Percentiles rank a stretch among this genome's conserved stretches.
phyloP scores from a whole-genome alignment of 1,140 invertebrate genomes.

The Mycetomoellerius zeteki region DNA sequence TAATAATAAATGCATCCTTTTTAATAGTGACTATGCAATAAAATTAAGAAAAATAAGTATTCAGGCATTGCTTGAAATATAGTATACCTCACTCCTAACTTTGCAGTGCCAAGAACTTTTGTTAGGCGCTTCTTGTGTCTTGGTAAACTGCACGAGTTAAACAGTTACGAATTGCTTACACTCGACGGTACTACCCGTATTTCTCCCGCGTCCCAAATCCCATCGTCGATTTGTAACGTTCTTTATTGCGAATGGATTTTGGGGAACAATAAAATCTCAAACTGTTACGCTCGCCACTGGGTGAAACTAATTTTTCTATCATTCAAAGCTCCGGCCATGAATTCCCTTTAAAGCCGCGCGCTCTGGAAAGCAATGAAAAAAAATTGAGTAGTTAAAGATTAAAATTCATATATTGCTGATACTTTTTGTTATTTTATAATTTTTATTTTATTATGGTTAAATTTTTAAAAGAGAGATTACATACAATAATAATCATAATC shows the following conservation, averaged over 20 bases:
- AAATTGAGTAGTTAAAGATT: slow-evolving; percentile 38
- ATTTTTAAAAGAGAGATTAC: background rate
- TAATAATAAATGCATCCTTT: slow-evolving; percentile 16
- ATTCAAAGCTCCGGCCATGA: slow-evolving; percentile 13
- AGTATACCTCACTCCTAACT: slow-evolving; percentile 37
- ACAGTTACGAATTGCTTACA: slow-evolving; percentile 60
- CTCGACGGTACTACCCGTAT: slow-evolving; percentile 28
- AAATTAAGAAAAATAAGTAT: slow-evolving; percentile 60
- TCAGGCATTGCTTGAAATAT: background rate
- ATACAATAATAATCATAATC: background rate
- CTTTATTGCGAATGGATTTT: slow-evolving; percentile 57
- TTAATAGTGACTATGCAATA: slow-evolving; percentile 26
- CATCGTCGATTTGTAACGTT: slow-evolving; percentile 42
- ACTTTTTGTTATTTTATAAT: background rate
- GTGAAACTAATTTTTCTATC: slow-evolving; percentile 57
- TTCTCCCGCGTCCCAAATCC: slow-evolving; percentile 54
- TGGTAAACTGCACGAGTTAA: slow-evolving; percentile 55
- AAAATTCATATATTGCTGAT: background rate
- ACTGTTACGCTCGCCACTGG: slow-evolving; percentile 6
- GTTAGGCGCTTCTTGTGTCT: slow-evolving; percentile 53
- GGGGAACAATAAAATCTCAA: slow-evolving; percentile 55
- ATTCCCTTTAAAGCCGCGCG: slow-evolving; percentile 31
- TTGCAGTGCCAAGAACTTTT: slow-evolving; percentile 35
- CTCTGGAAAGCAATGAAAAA: background rate
- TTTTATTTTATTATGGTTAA: background rate